A percentile compares a stretch with the other conserved stretches of the same genome.
Evolutionary conservation across 2,797 vertebrate species (phyloP).

Genomic region (Tangara arthus): DNA sequence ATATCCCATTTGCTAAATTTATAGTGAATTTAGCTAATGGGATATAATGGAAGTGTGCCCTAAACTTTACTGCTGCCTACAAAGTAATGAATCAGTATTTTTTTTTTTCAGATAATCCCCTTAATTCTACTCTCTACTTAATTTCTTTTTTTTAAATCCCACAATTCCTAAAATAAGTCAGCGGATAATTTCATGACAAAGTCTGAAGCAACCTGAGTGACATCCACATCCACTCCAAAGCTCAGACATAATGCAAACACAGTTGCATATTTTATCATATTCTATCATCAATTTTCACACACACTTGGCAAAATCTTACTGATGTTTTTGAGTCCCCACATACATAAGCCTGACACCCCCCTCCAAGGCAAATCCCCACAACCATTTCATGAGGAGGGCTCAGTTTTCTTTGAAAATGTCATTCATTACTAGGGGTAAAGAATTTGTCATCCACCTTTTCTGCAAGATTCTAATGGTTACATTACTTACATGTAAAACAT

Average conservation of each 20-base stretch:
- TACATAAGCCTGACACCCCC: neutral
- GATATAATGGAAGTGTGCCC: neutral
- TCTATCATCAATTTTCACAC: neutral
- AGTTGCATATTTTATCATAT: neutral
- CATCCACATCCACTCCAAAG: neutral
- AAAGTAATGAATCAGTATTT: neutral
- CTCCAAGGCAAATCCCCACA: neutral
- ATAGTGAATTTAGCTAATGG: neutral
- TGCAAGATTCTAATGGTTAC: neutral
- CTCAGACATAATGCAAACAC: neutral
- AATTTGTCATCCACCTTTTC: neutral
- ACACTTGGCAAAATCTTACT: neutral
- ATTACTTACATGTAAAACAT: neutral
- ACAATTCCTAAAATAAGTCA: neutral
- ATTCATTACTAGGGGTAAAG: neutral
- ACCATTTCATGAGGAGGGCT: neutral
- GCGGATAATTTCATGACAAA: neutral
- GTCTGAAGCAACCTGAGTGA: neutral
- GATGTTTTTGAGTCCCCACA: accelerated
- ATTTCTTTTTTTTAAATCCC: neutral
- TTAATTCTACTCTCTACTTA: neutral
- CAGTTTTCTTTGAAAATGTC: neutral
- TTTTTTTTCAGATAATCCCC: neutral
- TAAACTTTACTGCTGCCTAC: neutral
- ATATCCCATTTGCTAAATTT: neutral